Evolutionary conservation across 2,113 vertebrate species (phyloP).

Genomic region (Rhea pennata): DNA sequence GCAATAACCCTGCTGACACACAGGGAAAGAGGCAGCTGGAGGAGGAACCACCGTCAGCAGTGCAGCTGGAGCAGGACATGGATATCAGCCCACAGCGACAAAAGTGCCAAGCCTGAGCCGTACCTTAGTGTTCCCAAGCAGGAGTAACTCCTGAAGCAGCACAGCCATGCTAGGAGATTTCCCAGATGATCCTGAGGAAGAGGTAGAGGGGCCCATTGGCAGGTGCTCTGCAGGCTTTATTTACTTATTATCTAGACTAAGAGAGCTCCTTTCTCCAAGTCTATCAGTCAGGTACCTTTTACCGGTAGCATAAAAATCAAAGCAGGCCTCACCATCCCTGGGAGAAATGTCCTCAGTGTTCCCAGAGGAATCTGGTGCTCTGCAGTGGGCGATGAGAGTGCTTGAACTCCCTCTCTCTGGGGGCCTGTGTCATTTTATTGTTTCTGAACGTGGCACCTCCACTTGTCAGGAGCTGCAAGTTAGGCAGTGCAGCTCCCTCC

Average conservation of each 20-base stretch:
- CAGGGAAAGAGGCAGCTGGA: too few species aligned
- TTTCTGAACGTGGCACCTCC: not conserved
- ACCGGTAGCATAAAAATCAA: not conserved
- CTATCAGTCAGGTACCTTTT: not conserved
- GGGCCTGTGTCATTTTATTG: fast-evolving
- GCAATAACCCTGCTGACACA: too few species aligned
- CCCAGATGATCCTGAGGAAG: fast-evolving
- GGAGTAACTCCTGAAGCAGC: not conserved
- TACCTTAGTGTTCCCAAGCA: not conserved
- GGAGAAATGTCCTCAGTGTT: fast-evolving
- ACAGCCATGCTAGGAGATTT: not conserved
- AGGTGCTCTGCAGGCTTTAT: not conserved
- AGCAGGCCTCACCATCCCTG: not conserved
- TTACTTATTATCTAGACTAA: not conserved
- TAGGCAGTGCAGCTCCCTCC: not conserved
- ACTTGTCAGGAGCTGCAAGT: not conserved
- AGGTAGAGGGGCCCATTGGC: not conserved
- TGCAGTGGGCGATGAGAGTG: fast-evolving
- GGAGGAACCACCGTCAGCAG: too few species aligned
- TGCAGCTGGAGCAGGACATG: not conserved
- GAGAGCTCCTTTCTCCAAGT: not conserved
- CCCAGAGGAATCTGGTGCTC: not conserved
- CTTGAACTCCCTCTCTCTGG: not conserved
- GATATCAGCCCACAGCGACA: not conserved
- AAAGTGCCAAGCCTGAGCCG: not conserved